phyloP scores from a whole-genome alignment of 2,113 vertebrate genomes.

The Scalopus aquaticus region DNA sequence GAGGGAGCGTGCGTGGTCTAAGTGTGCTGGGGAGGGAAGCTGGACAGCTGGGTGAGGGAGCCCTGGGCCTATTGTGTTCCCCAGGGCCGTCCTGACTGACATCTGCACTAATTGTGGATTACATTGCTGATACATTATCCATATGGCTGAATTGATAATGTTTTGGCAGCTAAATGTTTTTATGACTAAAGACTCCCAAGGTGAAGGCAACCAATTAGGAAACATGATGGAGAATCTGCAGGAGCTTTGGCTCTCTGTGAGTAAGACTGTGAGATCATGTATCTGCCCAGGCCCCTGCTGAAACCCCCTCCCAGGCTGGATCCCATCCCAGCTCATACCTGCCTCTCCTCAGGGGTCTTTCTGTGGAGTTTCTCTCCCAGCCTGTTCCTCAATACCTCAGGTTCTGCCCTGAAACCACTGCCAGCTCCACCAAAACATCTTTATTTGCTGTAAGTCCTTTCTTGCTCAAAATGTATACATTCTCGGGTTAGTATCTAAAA shows the following conservation, averaged over 20 bases:
- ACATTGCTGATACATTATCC: slow-evolving; percentile 59
- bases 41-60: neutral
- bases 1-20: neutral
- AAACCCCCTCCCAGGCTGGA: neutral
- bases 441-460: neutral
- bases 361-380: neutral
- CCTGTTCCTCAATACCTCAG: neutral
- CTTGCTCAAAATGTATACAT: neutral
- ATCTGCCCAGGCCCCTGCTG: neutral
- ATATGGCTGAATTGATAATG: slow-evolving; percentile 54
- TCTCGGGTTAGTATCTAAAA: neutral
- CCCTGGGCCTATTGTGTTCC: neutral
- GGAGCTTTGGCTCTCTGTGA: neutral
- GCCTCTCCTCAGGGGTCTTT: neutral
- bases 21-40: neutral
- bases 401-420: neutral
- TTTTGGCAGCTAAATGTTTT: slow-evolving; percentile 65
- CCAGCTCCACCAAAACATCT: neutral
- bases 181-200: slow-evolving; percentile 69
- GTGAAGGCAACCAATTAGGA: slow-evolving; percentile 55
- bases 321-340: neutral
- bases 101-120: slow-evolving; percentile 38
- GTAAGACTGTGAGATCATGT: accelerated
- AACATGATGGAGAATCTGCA: neutral
- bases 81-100: slow-evolving; percentile 22